Conservation (phyloP, 2,113 vertebrate species). For the Chamaea fasciata region DNA sequence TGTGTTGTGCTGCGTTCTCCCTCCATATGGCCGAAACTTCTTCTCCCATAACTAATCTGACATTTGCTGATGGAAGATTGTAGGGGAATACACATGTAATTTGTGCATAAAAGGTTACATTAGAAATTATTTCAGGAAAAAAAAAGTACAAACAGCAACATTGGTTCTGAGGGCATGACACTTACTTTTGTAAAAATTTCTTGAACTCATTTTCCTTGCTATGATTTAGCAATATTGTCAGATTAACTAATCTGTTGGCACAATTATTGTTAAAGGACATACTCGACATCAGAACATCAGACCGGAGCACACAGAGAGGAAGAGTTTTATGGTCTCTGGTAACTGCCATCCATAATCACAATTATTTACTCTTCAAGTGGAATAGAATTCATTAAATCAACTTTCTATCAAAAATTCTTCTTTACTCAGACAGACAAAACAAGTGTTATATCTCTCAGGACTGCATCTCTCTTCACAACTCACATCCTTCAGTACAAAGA, state of each 20-base stretch:
- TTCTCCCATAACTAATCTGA: neutral
- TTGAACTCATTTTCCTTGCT: neutral
- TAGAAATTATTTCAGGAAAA: neutral
- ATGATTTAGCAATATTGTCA: neutral
- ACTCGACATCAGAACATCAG: neutral
- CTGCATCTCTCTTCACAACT: neutral
- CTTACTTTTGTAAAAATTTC: neutral
- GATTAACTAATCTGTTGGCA: neutral
- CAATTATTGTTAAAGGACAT: neutral
- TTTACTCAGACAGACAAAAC: conserved; percentile 20
- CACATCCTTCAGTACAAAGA: conserved; percentile 25
- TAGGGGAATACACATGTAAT: neutral
- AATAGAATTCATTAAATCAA: conserved; percentile 39
- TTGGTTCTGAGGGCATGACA: neutral
- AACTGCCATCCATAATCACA: conserved; percentile 35
- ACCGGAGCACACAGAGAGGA: neutral
- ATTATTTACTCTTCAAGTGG: conserved; percentile 16
- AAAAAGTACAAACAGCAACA: neutral
- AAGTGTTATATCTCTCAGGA: neutral
- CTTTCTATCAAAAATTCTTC: conserved; percentile 12
- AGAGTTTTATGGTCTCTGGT: conserved; percentile 18
- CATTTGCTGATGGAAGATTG: neutral
- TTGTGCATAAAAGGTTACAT: neutral
- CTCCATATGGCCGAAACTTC: neutral
- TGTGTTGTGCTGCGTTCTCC: neutral